Base-by-base conservation (phyloP, 2,888 invertebrate genomes). In the Nebria brevicollis region DNA sequence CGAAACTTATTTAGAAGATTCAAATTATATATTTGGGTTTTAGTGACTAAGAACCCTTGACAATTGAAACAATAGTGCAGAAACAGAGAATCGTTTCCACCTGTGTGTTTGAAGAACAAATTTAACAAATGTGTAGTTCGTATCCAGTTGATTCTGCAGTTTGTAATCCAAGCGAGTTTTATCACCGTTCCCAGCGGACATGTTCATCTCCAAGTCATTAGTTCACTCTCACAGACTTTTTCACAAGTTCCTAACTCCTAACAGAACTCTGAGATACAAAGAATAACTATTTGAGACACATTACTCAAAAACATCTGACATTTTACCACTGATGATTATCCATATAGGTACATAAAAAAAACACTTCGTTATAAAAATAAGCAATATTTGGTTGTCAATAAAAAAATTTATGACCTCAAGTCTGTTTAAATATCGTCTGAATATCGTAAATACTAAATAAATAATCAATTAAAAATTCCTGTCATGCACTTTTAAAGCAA, bases 141-240 rank as follows among this genome's bases (percentile, higher is more conserved):
- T 65, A 72, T 77, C 77, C 64, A 80, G 80, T 80, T 80, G 80
- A 80, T 80, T 80, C 80, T 80, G 80, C 75, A 80, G 80, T 80
- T 80, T 80, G 80, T 80, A 80, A 80, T 80, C 80, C 64, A 15
- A 34, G 75, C 70, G 68, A 80, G 80, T 80, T 80, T 80, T 80
- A 80, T 80, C 80, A 75, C 73, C 42, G 75, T 25, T 75, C 80
- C 75, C 80, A 64, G 20, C 4, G 80, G 80, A 80, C 72, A 41
- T 80, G 80, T 80, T 80, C 80, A 80, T 80, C 80, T 80, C 65
- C 75, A 65, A 72, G 75, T 75, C 75, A 75, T 80, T 75, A 75
- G 75, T 80, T 43, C 54, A 41, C 75, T 77, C 72, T 42, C 75
- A 66, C 75, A 65, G 80, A 80, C 75, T 80, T 80, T 80, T 80